phyloP scores from a whole-genome alignment of 2,113 vertebrate genomes.

The Xiphias gladius region DNA sequence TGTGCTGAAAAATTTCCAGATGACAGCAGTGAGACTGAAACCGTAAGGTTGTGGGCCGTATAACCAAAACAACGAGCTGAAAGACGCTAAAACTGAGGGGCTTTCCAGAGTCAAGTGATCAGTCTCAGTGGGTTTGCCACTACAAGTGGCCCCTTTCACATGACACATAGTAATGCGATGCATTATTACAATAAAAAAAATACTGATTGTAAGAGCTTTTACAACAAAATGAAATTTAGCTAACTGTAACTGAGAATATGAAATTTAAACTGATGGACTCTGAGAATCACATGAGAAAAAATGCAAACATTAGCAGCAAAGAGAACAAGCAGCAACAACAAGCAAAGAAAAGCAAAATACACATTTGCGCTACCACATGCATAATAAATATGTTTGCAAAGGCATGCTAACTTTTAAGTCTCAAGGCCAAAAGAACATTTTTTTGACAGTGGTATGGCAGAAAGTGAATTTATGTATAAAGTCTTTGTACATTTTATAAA shows the following conservation, averaged over 20 bases:
- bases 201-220: no score
- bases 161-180: no score
- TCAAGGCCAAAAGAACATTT: constrained; percentile 28
- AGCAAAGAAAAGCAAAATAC: neutral
- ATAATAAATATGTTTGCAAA: constrained; percentile 37
- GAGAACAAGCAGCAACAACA: neutral
- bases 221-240: no score
- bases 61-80: no score
- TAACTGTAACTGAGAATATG: neutral
- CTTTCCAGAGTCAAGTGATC: no score
- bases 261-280: neutral
- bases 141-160: no score
- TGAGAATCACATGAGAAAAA: constrained; percentile 16
- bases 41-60: neutral
- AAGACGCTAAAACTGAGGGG: neutral
- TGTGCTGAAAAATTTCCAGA: neutral
- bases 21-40: neutral
- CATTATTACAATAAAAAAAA: no score
- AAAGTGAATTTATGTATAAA: constrained; percentile 27
- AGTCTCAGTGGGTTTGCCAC: no score
- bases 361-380: constrained; percentile 1
- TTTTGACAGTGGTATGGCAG: constrained; percentile 32
- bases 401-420: constrained; percentile 32
- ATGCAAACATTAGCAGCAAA: constrained; percentile 2
- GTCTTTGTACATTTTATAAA: constrained; percentile 24